phyloP scores from a whole-genome alignment of 2,888 invertebrate species.

The Priocnemis perturbator region DNA sequence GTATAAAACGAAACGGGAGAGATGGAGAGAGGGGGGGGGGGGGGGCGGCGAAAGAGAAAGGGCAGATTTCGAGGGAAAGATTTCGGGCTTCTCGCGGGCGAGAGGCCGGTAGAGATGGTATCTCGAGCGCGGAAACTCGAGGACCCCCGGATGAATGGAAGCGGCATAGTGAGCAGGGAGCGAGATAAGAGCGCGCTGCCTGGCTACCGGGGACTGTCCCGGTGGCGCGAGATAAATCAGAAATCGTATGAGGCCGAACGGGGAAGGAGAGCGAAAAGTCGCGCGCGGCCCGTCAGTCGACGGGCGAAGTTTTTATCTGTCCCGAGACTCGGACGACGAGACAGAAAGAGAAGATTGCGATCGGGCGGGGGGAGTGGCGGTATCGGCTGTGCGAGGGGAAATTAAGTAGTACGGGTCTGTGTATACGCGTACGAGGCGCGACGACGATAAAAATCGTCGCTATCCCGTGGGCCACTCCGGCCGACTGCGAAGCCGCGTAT shows the following conservation, averaged over 20 bases:
- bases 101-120: conserved; percentile 43
- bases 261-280: not conserved
- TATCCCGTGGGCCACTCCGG: not conserved
- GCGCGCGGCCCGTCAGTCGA: no score
- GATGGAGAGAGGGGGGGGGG: not conserved
- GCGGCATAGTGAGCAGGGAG: conserved; percentile 4
- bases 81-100: conserved; percentile 32
- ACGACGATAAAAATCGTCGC: not conserved
- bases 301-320: not conserved
- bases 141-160: conserved; percentile 27
- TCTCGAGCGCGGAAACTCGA: conserved; percentile 39
- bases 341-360: not conserved
- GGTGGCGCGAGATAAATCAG: conserved; percentile 36
- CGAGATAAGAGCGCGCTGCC: conserved; percentile 10
- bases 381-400: not conserved
- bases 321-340: not conserved
- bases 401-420: not conserved
- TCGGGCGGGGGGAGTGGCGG: no score
- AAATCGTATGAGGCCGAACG: conserved; percentile 4
- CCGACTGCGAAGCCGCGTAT: no score
- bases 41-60: not conserved
- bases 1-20: not conserved
- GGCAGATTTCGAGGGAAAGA: conserved; percentile 51
- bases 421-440: not conserved
- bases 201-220: conserved; percentile 7